A percentile compares a stretch with the other conserved stretches of the same genome.
Conservation (phyloP, 2,888 invertebrate genomes). For the Spodoptera exigua region DNA sequence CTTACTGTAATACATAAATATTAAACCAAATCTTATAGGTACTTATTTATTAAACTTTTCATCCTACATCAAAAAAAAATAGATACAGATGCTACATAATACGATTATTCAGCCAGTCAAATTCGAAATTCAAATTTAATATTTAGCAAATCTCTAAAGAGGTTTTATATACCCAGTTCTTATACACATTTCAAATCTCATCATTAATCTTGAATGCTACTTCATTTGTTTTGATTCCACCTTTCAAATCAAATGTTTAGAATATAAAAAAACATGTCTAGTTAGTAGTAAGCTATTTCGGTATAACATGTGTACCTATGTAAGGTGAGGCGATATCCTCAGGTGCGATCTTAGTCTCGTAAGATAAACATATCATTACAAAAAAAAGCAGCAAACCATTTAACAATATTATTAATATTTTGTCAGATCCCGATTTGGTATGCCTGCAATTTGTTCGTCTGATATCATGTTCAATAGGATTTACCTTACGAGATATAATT, state of each 20-base stretch:
- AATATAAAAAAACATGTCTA: slow-evolving; percentile 30
- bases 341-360: slow-evolving; percentile 17
- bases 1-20: too few species aligned
- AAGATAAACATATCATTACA: slow-evolving; percentile 29
- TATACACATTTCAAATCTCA: slow-evolving; percentile 33
- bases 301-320: slow-evolving; percentile 21
- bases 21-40: too few species aligned
- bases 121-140: too few species aligned
- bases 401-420: slow-evolving; percentile 23
- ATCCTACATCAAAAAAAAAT: too few species aligned
- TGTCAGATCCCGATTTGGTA: slow-evolving; percentile 17
- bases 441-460: not conserved
- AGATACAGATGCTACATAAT: too few species aligned
- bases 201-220: slow-evolving; percentile 41
- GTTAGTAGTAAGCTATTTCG: slow-evolving; percentile 29
- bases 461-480: not conserved
- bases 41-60: too few species aligned
- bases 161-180: slow-evolving; percentile 17
- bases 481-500: not conserved
- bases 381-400: slow-evolving; percentile 42
- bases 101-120: too few species aligned
- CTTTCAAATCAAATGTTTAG: slow-evolving; percentile 25
- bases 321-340: slow-evolving; percentile 21
- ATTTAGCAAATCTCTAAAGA: too few species aligned
- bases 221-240: slow-evolving; percentile 42